A percentile compares a stretch with the other conserved stretches of the same genome.
Conservation (phyloP, 2,888 invertebrate genomes). For the Hylaea fasciaria region DNA sequence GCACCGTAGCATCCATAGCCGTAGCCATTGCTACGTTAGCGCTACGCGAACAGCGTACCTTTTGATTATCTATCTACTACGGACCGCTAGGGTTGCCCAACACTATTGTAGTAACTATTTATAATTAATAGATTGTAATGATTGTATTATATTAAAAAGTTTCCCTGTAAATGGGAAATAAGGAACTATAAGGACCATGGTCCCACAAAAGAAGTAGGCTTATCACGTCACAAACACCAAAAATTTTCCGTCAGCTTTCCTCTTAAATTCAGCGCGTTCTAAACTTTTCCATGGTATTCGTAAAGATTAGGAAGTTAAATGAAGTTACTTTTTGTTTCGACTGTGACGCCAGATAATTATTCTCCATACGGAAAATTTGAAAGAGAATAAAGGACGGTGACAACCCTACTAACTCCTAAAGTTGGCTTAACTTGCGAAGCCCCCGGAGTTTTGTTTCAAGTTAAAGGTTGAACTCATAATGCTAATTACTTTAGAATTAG, state of each 20-base stretch:
- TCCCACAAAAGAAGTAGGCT: too few relatives aligned
- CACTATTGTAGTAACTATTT: too few relatives aligned
- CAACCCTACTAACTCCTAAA: constrained; percentile 14
- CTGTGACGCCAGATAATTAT: neutral
- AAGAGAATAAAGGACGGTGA: neutral
- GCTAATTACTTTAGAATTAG: constrained; percentile 17
- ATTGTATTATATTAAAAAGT: too few relatives aligned
- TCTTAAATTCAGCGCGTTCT: too few relatives aligned
- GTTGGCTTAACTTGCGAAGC: constrained; percentile 12
- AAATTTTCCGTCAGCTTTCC: too few relatives aligned
- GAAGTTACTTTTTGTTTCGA: neutral
- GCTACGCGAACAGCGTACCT: constrained; percentile 8
- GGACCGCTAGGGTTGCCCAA: constrained; percentile 1
- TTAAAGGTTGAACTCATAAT: constrained; percentile 13
- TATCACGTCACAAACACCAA: too few relatives aligned
- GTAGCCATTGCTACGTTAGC: constrained; percentile 6
- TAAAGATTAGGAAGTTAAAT: neutral
- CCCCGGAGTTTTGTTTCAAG: constrained; percentile 10
- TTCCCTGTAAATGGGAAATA: too few relatives aligned
- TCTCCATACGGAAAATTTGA: too few relatives aligned
- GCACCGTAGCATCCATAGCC: constrained; percentile 2
- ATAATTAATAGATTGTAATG: too few relatives aligned
- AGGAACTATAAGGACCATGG: too few relatives aligned
- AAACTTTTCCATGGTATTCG: too few relatives aligned
- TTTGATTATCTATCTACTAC: constrained; percentile 8